Evolutionary conservation across 2,888 invertebrate species (phyloP).

Genomic region (Drosophila recens): DNA sequence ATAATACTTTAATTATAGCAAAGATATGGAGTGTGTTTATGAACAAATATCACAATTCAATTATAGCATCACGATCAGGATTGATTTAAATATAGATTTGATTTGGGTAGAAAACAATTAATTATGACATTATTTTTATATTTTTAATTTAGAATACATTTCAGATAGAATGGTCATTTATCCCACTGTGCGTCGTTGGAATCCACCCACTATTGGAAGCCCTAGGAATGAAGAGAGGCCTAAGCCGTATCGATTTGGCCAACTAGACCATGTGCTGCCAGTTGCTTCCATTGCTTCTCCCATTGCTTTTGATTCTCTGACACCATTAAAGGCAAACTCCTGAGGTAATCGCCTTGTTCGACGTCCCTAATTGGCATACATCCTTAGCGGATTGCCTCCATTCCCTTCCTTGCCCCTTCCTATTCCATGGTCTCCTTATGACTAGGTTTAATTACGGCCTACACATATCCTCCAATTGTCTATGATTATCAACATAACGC

Average conservation of each 20-base stretch:
- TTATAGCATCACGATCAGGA: no score
- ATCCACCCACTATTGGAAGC: slow-evolving; percentile 1
- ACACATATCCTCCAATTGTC: slow-evolving; percentile 17
- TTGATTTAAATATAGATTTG: background rate
- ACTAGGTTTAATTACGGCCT: slow-evolving; percentile 16
- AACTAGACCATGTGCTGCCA: slow-evolving; percentile 17
- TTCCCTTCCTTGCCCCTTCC: no score
- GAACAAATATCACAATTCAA: no score
- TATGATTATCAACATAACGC: slow-evolving; percentile 5
- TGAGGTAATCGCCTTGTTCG: slow-evolving; percentile 18
- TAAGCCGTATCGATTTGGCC: slow-evolving; percentile 31
- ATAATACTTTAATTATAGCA: no score
- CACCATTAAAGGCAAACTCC: slow-evolving; percentile 18
- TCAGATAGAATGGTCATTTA: background rate
- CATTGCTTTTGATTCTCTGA: slow-evolving; percentile 1
- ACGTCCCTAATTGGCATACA: slow-evolving; percentile 17
- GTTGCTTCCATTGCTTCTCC: background rate
- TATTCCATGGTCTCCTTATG: background rate
- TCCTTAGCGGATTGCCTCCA: slow-evolving; percentile 2
- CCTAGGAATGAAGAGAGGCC: slow-evolving; percentile 18
- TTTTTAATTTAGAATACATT: background rate
- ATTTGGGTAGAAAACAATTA: background rate
- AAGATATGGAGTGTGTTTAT: no score
- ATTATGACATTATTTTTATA: no score
- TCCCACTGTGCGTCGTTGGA: background rate